Percentiles rank a stretch among this genome's conserved stretches.
Conservation (phyloP, 2,797 vertebrate species). For the Sarcophilus harrisii region DNA sequence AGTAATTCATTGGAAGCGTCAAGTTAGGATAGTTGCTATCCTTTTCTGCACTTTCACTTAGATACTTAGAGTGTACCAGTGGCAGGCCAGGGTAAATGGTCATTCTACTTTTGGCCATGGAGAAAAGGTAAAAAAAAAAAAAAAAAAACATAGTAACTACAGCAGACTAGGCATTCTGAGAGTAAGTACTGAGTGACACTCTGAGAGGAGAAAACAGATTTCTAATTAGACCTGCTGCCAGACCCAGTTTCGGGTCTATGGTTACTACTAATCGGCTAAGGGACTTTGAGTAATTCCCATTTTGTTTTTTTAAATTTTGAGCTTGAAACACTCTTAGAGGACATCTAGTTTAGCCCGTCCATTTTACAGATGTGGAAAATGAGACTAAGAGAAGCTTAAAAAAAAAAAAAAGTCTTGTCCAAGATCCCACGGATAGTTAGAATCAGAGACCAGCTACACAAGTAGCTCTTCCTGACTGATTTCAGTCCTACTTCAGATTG, state of each 20-base stretch:
- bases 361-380: not conserved
- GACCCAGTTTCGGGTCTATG: not conserved
- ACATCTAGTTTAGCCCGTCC: not conserved
- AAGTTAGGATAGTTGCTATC: not conserved
- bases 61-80: not conserved
- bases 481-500: not conserved
- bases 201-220: not conserved
- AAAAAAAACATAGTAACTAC: not conserved
- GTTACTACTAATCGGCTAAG: not conserved
- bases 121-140: not conserved
- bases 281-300: not conserved
- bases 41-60: not conserved
- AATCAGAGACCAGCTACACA: not conserved
- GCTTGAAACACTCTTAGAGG: not conserved
- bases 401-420: not conserved
- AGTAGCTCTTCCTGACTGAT: not conserved
- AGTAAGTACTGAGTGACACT: not conserved
- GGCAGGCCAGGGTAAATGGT: not conserved
- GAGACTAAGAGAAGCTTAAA: not conserved
- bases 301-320: not conserved
- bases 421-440: not conserved
- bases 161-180: not conserved
- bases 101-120: not conserved
- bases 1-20: not conserved
- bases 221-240: not conserved